phyloP scores from a whole-genome alignment of 2,888 invertebrate species.

The Patella depressa region DNA sequence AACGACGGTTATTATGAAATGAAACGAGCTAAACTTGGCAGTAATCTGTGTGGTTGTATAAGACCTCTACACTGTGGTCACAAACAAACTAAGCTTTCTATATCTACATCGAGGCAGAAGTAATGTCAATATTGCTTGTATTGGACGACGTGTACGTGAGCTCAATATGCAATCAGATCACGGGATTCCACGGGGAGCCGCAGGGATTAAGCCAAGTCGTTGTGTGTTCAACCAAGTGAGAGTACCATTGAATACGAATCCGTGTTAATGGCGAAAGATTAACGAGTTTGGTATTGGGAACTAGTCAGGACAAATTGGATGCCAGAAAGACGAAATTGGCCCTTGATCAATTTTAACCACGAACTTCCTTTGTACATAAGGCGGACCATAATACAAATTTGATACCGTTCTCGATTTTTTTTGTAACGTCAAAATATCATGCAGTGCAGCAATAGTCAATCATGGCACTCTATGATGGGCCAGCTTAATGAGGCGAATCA shows the following conservation, averaged over 20 bases:
- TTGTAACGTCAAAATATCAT: too few relatives aligned
- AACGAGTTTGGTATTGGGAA: background rate
- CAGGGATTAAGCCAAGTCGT: background rate
- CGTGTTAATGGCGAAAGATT: background rate
- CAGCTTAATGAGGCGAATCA: background rate
- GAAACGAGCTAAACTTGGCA: too few relatives aligned
- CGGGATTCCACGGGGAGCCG: background rate
- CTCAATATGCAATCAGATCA: background rate
- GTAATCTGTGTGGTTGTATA: too few relatives aligned
- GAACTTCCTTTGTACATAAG: too few relatives aligned
- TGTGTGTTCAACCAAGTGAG: constrained; percentile 12
- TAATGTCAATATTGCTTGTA: too few relatives aligned
- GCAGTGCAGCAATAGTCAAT: background rate
- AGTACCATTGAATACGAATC: constrained; percentile 4
- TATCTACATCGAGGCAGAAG: too few relatives aligned
- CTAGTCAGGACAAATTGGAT: background rate
- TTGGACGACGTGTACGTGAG: background rate
- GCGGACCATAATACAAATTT: background rate
- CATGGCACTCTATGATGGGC: background rate
- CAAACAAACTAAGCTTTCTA: too few relatives aligned
- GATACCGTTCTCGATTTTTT: background rate
- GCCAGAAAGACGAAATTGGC: background rate
- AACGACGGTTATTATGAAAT: too few relatives aligned
- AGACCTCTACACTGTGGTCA: too few relatives aligned
- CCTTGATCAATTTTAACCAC: too few relatives aligned